phyloP scores from a whole-genome alignment of 2,888 invertebrate genomes.

The Dicyrtoma fusca region DNA sequence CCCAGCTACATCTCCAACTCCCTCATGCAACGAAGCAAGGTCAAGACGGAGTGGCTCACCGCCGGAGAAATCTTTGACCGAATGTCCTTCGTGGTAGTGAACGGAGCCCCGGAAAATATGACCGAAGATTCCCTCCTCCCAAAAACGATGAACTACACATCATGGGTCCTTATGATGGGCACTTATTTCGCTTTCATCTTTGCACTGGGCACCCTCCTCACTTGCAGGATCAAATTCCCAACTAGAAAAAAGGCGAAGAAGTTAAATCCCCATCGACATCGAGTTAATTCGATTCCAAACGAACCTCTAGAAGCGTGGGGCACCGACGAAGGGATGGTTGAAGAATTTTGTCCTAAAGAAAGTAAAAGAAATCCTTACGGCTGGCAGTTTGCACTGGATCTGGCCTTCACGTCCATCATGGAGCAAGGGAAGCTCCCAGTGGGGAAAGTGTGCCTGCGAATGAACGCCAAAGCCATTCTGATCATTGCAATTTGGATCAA shows the following conservation, averaged over 20 bases:
- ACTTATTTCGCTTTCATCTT: constrained; percentile 2
- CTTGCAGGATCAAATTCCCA: background rate
- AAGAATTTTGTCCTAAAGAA: too few species aligned
- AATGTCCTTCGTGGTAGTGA: constrained; percentile 15
- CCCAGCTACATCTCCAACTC: constrained; percentile 8
- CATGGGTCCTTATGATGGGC: background rate
- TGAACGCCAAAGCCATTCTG: constrained; percentile 7
- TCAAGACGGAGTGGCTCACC: constrained; percentile 24
- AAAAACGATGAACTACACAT: background rate
- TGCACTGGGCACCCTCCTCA: background rate
- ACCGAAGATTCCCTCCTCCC: too few species aligned
- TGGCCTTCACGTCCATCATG: constrained; percentile 17
- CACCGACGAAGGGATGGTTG: too few species aligned
- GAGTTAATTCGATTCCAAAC: too few species aligned
- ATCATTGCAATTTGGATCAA: constrained; percentile 33
- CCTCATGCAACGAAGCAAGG: background rate
- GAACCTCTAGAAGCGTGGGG: too few species aligned
- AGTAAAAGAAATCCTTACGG: too few species aligned
- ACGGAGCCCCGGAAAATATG: background rate
- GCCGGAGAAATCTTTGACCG: constrained; percentile 13
- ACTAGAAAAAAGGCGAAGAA: background rate
- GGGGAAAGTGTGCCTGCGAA: background rate
- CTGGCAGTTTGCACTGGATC: background rate
- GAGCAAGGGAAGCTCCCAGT: constrained; percentile 17
- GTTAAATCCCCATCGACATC: background rate